Evolutionary conservation across 2,888 invertebrate genomes (phyloP), one percentile per base, ranked within the genome.

Genomic region (Rugalucina vietnamica): DNA sequence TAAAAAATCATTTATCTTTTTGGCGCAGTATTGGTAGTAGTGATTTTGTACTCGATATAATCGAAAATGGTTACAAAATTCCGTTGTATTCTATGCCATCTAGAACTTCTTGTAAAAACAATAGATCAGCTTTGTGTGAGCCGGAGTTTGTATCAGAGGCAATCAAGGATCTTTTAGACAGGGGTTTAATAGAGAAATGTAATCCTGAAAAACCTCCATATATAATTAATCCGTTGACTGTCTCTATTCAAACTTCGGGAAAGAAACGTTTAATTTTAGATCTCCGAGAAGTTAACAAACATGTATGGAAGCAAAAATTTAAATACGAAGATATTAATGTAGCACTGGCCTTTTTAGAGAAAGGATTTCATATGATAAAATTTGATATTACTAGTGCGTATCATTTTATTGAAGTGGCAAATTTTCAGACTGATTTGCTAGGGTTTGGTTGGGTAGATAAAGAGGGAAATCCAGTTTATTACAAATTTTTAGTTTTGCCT

Each of bases 381-480:
- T 84, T 84, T 70, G 80, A 84, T 70, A 18, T 84, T 5, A 80
- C 72, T 0, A 77, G 76, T 57, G 80, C 80, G 0, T 84, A 84
- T 49, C 80, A 84, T 83, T 83, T 83, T 39, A 79, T 84, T 32
- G 80, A 84, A 27, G 70, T 77, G 29, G 75, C 18, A 54, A 12
- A 79, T 10, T 43, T 76, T 18, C 79, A 82, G 14, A 82, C 80
- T 43, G 65, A 79, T 21, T 82, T 54, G 50, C 29, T 79, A 10
- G 76, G 81, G 10, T 81, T 76, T 72, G 0, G 37, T 21, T 82
- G 78, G 74, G n/a, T 32, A 14, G 18, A 21, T 37, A 18, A 0
- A 34, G 21, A 49, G 18, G 76, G 76, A 24, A 37, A 27, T 21
- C 3, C 34, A 32, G n/a, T 12, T 43, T 76, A 69, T 43, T 84